Base-by-base conservation (phyloP, 2,888 invertebrate species). In the Ophion ventricosus region DNA sequence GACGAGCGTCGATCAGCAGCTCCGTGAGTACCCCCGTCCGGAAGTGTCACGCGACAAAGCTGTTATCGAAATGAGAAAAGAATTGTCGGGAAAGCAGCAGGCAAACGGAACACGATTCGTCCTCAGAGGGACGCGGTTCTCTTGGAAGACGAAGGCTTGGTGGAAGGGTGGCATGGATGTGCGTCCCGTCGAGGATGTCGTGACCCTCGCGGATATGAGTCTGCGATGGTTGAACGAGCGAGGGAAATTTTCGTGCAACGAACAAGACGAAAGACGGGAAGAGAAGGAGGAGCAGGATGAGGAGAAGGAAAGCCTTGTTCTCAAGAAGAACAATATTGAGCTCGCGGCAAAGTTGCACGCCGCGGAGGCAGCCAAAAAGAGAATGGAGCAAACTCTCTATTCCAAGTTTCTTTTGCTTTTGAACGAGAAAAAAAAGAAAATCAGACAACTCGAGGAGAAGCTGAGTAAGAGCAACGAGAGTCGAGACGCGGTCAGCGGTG, bases 401-500 rank as follows among this genome's bases (percentile, higher is more conserved):
- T 86, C 85, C 20, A 89, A 86, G 69, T 90, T 90, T 84, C 25
- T 89, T 4, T 61, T 88, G 14, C 1, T 92, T 26, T 23, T 92
- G 20, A 92, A 92, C 80, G 61, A 88, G 20, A 92, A 92, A 23
- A 92, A 92, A 66, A 70, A 76, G 72, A 90, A 82, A 57, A 88
- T 91, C 23, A 82, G 88, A 43, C 85, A 89, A 61, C 82, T 91
- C n/a, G 73, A 87, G 49, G 64, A 80, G 17, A 56, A 56, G 43
- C n/a, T 89, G n/a, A 78, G 87, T 17, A 54, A 17, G 14, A 17
- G 25, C 11, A 23, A 69, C 26, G 57, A 87, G 23, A 35, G 20
- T 8, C 10, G 11, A 17, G 49, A 49, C 2, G 59, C 77, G 4
- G 40, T 73, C 29, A 14, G 35, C 29, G 20, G 40, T 10, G 29